Percentiles rank a stretch among this genome's conserved stretches.
Evolutionary conservation across 2,113 vertebrate species (phyloP).

Genomic region (Pleuronectes platessa): DNA sequence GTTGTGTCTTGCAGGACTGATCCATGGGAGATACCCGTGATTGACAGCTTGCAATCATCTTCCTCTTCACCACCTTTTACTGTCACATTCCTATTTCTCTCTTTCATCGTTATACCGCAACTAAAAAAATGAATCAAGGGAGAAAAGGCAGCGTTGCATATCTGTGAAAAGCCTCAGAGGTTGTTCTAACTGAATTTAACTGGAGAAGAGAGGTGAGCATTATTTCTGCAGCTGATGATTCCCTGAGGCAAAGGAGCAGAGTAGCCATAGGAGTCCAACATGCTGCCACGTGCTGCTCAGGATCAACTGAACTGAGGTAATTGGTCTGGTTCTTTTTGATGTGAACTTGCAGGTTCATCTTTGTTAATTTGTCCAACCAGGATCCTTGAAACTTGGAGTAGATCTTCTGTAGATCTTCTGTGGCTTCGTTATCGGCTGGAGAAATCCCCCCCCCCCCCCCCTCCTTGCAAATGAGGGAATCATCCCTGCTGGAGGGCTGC

Average conservation of each 20-base stretch:
- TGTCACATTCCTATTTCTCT: too few relatives aligned
- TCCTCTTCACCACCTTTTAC: too few relatives aligned
- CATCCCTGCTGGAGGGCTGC: conserved; percentile 11
- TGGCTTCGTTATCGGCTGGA: background rate
- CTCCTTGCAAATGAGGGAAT: conserved; percentile 4
- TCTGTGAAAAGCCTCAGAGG: too few relatives aligned
- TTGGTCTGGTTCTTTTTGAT: conserved; percentile 34
- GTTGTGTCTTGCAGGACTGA: too few relatives aligned
- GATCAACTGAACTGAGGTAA: conserved; percentile 29
- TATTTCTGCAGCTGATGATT: background rate
- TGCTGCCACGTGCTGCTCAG: conserved; percentile 8
- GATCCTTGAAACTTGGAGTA: background rate
- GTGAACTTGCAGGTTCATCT: background rate
- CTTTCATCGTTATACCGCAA: too few relatives aligned
- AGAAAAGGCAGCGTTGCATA: too few relatives aligned
- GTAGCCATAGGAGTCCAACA: background rate
- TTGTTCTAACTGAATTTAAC: conserved; percentile 1
- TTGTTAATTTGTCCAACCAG: background rate
- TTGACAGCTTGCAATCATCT: too few relatives aligned
- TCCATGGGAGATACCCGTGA: too few relatives aligned
- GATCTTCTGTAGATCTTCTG: background rate
- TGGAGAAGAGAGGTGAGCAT: background rate
- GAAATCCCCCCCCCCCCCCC: background rate
- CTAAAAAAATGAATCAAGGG: too few relatives aligned
- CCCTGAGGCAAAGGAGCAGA: conserved; percentile 1